Evolutionary conservation across 2,113 vertebrate genomes (phyloP), one percentile per base, ranked within the genome.

Genomic region (Anoplopoma fimbria): DNA sequence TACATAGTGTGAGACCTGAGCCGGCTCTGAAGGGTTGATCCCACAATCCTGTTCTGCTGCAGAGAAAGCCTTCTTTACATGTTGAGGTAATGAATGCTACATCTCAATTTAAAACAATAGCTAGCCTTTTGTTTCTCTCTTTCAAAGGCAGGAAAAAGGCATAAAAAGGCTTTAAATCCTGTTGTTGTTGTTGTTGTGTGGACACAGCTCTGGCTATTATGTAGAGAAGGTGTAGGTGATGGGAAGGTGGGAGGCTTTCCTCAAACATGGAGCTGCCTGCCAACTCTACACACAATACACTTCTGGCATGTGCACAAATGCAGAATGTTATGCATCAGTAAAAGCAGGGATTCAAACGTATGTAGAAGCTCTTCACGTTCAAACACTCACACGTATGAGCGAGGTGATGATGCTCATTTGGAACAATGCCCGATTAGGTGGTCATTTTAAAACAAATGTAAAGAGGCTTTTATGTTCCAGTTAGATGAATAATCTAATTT

Each of bases 141-240:
- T 51, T n/a, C n/a, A n/a, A n/a, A n/a, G n/a, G 34, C 51, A 31
- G 58, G 62, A 67, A 34, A 71, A 73, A 71, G 6, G n/a, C 6
- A 58, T 42, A 45, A 45, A 10, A 72, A 69, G 36, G 23, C 31
- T 34, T 1, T 62, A 74, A n/a, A 69, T 84, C 70, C 53, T 47
- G 36, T 77, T 68, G 60, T 21, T 64, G 71, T 75, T 68, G n/a
- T n/a, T n/a, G n/a, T n/a, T n/a, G n/a, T n/a, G 61, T 84, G 75
- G 60, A 79, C n/a, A n/a, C 38, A 69, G 47, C 51, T 23, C n/a
- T 31, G n/a, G n/a, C n/a, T n/a, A n/a, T n/a, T n/a, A n/a, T n/a
- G 57, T 27, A 57, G 74, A 77, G 33, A 40, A 21, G 13, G 80
- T 81, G 83, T 69, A 81, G 85, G 83, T 87, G 86, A 82, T 47